Evolutionary conservation across 92 coral and sea anemone genomes (phyloP).

Genomic region (Hydrozoanthus gracilis): DNA sequence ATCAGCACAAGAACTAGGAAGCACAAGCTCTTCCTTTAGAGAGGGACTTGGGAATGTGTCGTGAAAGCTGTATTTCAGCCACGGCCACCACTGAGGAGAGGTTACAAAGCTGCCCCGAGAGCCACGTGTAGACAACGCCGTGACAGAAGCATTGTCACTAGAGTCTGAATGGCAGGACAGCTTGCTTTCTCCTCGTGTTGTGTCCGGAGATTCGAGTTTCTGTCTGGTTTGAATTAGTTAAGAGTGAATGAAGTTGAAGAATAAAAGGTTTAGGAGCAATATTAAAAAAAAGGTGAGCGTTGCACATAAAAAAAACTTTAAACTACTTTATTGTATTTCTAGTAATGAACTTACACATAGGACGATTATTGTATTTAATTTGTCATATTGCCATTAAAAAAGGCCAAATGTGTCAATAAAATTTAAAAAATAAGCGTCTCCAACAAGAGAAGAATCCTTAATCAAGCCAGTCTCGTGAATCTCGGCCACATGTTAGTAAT

Average conservation of each 20-base stretch:
- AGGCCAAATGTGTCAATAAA: too few species aligned
- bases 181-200: background rate
- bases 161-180: background rate
- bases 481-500: too few species aligned
- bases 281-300: too few species aligned
- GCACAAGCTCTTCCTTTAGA: conserved; percentile 23
- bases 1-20: background rate
- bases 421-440: too few species aligned
- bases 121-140: background rate
- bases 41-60: conserved; percentile 18
- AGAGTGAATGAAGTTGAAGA: conserved; percentile 3
- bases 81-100: background rate
- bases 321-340: too few species aligned
- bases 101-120: background rate
- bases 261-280: background rate
- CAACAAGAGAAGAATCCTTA: too few species aligned
- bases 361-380: too few species aligned
- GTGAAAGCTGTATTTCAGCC: background rate
- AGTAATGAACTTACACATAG: too few species aligned
- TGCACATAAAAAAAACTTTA: too few species aligned
- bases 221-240: background rate
- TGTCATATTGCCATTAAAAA: too few species aligned
- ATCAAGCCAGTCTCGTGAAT: too few species aligned
- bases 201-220: background rate
- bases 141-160: background rate